Percentiles rank a stretch among this genome's conserved stretches.
Conservation (phyloP, 2,797 vertebrate genomes). For the Gadopsis marmoratus region DNA sequence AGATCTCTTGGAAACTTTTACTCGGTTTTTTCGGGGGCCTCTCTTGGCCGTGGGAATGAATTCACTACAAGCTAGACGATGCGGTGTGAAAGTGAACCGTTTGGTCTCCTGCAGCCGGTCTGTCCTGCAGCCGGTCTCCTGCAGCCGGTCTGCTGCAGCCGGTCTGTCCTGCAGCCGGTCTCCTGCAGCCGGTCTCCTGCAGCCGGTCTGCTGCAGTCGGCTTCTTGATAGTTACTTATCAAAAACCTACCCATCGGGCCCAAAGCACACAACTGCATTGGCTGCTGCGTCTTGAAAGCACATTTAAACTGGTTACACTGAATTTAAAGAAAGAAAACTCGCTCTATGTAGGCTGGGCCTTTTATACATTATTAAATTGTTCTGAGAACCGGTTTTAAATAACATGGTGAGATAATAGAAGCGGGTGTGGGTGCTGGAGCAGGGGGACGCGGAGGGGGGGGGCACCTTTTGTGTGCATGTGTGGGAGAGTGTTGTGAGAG, state of each 20-base stretch:
- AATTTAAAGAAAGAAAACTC: background rate
- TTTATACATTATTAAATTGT: slow-evolving; percentile 4
- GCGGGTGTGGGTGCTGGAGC: slow-evolving; percentile 69
- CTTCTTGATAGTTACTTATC: no score
- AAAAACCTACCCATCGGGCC: background rate
- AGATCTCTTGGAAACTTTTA: background rate
- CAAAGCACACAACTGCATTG: fast-evolving
- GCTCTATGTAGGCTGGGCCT: background rate
- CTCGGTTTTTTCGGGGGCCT: slow-evolving; percentile 1
- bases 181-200: no score
- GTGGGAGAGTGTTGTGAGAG: slow-evolving; percentile 75
- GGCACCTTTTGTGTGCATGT: slow-evolving; percentile 75
- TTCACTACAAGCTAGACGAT: slow-evolving; percentile 34
- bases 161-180: no score
- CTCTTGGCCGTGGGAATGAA: slow-evolving; percentile 54
- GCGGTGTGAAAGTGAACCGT: background rate
- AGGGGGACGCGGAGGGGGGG: slow-evolving; percentile 37
- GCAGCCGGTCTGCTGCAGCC: no score
- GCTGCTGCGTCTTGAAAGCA: fast-evolving
- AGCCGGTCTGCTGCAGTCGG: no score
- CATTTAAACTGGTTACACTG: background rate
- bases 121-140: no score
- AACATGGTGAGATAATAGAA: slow-evolving; percentile 49
- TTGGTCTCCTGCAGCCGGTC: no score
- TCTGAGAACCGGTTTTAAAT: slow-evolving; percentile 35